Base-by-base conservation (phyloP, 2,797 vertebrate genomes). In the Mormyrops boulengeri region DNA sequence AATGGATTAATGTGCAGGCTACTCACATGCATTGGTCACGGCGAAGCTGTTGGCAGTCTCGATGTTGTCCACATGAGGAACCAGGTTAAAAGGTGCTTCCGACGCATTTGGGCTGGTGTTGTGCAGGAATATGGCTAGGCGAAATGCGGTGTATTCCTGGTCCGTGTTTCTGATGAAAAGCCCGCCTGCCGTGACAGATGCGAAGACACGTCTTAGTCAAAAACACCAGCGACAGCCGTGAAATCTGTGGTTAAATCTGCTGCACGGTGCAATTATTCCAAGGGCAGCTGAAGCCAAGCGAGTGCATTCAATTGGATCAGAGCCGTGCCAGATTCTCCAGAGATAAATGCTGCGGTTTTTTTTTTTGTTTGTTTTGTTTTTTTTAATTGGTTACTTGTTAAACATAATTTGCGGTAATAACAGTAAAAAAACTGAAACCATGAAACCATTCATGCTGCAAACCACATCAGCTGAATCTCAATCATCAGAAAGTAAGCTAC, bases 91-190 rank as follows among this genome's bases (percentile, higher is more conserved):
- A 93, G 98, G 98, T 91, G 98, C 98, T 97, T 99, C 98, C 0
- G 98, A 98, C 88, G 97, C 98, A 91, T 99, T 99, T 73, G 98
- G 98, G 95, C 98, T 99, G 95, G 98, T 99, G 95, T 99, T 99
- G 96, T 99, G 98, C 92, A 99, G 98, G 96, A 99, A 99, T 95
- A 99, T 99, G 91, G 98, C 98, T 95, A 99, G 96, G 91, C 98
- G 97, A 93, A 99, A 99, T 91, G 97, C 98, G 91, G 98, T 99
- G 94, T 99, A 99, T 96, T 99, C 98, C 97, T 99, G 98, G 96
- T 99, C 98, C 94, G 98, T 99, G 96, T 99, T 99, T 96, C 98
- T 97, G 96, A 99, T 99, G 97, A 99, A 99, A 95, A 99, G 96
- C 92, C 98, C 98, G 91, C 96, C 96, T 97, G 90, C 87, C 92